A percentile compares a stretch with the other conserved stretches of the same genome.
phyloP scores from a whole-genome alignment of 2,888 invertebrate genomes.

The Homarus gammarus region DNA sequence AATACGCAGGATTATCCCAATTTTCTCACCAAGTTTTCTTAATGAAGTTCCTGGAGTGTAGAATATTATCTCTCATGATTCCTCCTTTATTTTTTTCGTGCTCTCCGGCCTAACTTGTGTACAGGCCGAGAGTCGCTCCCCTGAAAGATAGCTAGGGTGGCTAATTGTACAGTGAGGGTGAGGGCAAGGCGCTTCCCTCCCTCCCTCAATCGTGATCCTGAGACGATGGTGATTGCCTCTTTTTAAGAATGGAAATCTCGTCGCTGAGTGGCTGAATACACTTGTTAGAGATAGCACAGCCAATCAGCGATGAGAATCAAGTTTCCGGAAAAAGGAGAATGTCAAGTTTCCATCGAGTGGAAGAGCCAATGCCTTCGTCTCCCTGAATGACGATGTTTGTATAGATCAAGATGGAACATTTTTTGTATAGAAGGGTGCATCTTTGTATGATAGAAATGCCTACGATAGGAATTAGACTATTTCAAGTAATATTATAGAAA shows the following conservation, averaged over 20 bases:
- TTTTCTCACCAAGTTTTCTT: background rate
- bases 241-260: conserved; percentile 2
- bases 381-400: conserved; percentile 37
- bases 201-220: background rate
- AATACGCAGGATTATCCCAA: background rate
- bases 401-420: conserved; percentile 43
- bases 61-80: background rate
- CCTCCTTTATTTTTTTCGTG: background rate
- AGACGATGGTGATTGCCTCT: conserved; percentile 15
- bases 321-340: background rate
- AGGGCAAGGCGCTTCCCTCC: background rate
- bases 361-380: conserved; percentile 21
- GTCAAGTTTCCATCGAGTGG: background rate
- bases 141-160: background rate
- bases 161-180: conserved; percentile 22
- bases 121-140: conserved; percentile 10
- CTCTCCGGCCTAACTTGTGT: conserved; percentile 31
- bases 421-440: conserved; percentile 65
- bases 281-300: conserved; percentile 20
- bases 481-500: conserved; percentile 69
- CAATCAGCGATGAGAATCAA: conserved; percentile 5
- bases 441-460: conserved; percentile 69
- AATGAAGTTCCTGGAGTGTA: conserved; percentile 31
- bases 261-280: conserved; percentile 20
- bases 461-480: conserved; percentile 65